phyloP scores from a whole-genome alignment of 2,113 vertebrate genomes.

The Ameiurus melas region DNA sequence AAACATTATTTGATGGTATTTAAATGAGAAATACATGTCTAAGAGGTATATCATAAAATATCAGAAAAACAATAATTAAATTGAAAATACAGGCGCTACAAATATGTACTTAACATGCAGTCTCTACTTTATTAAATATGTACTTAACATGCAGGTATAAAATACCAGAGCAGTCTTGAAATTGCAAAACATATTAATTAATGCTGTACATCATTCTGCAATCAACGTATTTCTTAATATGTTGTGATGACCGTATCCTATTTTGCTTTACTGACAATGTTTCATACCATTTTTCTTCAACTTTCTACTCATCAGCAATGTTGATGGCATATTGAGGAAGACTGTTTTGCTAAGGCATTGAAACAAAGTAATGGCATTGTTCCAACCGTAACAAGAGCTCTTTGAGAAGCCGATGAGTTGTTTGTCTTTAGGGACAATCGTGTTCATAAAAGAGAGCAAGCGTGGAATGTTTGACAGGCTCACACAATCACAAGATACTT shows the following conservation, averaged over 20 bases:
- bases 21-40: background rate
- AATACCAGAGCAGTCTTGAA: slow-evolving; percentile 7
- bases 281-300: background rate
- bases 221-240: slow-evolving; percentile 16
- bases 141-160: background rate
- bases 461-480: slow-evolving; percentile 59
- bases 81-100: background rate
- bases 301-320: slow-evolving; percentile 16
- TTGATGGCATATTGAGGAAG: slow-evolving; percentile 5
- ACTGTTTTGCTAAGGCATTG: slow-evolving; percentile 27
- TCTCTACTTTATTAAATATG: background rate
- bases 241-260: slow-evolving; percentile 34
- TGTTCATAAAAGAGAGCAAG: slow-evolving; percentile 70
- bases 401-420: slow-evolving; percentile 11
- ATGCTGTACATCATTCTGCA: slow-evolving; percentile 20
- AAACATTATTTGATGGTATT: background rate
- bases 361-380: slow-evolving; percentile 28
- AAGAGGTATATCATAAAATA: background rate
- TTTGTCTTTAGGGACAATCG: slow-evolving; percentile 78
- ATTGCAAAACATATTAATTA: too few species aligned
- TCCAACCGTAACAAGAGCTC: slow-evolving; percentile 17
- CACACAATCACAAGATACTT: slow-evolving; percentile 66
- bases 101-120: background rate
- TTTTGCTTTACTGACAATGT: slow-evolving; percentile 40
- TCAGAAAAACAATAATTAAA: background rate